These are phyloP conservation scores for Spilogale gracilis DNA, from an alignment of 2,113 vertebrate genomes.

Conservation along the genomic window DNA sequence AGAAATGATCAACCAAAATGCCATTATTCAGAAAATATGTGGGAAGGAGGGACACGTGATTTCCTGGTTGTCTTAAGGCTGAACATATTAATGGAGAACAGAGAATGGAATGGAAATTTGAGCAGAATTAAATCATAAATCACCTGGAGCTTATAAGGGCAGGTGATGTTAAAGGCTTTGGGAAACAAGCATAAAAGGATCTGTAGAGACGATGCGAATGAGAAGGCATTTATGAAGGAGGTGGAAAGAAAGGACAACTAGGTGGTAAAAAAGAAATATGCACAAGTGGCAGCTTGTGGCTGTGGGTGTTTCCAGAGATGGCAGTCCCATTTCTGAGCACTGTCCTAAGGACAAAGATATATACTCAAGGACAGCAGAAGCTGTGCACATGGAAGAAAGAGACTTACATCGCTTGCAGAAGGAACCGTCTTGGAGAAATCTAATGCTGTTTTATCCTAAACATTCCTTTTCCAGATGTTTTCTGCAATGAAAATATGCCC, in stretches of 20 bases:
- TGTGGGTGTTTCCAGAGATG: background rate
- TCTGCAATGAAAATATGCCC: constrained; percentile 39
- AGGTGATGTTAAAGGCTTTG: constrained; percentile 36
- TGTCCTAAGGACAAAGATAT: constrained; percentile 34
- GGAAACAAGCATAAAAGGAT: constrained; percentile 29
- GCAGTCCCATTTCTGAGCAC: background rate
- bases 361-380: background rate
- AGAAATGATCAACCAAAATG: constrained; percentile 72
- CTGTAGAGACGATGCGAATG: background rate
- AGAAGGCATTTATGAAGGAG: constrained; percentile 57
- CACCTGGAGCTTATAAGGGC: background rate
- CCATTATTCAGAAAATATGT: constrained; percentile 70
- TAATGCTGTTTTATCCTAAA: background rate
- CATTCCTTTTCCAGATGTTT: constrained; percentile 54
- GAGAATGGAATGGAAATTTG: constrained; percentile 63
- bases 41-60: background rate
- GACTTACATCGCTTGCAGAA: background rate
- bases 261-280: constrained; percentile 57
- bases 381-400: background rate
- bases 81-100: constrained; percentile 55
- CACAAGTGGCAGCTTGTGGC: background rate
- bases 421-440: constrained; percentile 29
- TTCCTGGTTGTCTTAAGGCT: constrained; percentile 64
- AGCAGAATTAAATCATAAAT: constrained; percentile 68
- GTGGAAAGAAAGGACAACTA: constrained; percentile 2